Conservation (phyloP, 2,888 invertebrate species). For the Caenorhabditis sp. region DNA sequence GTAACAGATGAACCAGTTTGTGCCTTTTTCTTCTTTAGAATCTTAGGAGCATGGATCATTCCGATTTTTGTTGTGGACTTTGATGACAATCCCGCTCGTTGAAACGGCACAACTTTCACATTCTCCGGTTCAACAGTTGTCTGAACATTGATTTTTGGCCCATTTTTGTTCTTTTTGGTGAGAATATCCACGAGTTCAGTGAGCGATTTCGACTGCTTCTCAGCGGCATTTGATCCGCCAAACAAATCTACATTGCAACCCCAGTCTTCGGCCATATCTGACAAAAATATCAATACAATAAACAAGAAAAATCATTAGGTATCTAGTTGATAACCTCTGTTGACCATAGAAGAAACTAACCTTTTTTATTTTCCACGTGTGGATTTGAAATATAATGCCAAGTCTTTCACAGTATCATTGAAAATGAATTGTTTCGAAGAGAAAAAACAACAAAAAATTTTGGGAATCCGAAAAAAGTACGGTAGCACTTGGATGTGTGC, state of each 20-base stretch:
- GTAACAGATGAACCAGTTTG: slow-evolving; percentile 15
- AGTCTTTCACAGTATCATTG: slow-evolving; percentile 19
- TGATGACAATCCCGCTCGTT: slow-evolving; percentile 14
- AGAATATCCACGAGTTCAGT: slow-evolving; percentile 35
- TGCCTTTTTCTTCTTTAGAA: slow-evolving; percentile 54
- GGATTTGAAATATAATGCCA: slow-evolving; percentile 9
- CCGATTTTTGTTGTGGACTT: slow-evolving; percentile 14
- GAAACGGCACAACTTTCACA: slow-evolving; percentile 23
- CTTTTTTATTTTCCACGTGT: slow-evolving; percentile 8
- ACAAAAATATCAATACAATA: slow-evolving; percentile 9
- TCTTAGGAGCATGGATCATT: slow-evolving; percentile 49
- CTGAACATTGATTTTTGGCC: slow-evolving; percentile 3
- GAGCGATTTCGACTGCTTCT: slow-evolving; percentile 22
- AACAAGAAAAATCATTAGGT: too few species aligned
- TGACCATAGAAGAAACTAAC: neutral
- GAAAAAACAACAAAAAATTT: slow-evolving; percentile 18
- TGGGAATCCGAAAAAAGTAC: slow-evolving; percentile 23
- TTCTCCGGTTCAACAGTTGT: slow-evolving; percentile 24
- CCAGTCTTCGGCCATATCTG: slow-evolving; percentile 44
- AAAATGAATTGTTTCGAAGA: slow-evolving; percentile 20
- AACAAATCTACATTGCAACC: slow-evolving; percentile 42
- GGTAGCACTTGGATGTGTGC: slow-evolving; percentile 13
- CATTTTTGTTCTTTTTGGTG: slow-evolving; percentile 32
- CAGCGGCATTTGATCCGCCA: slow-evolving; percentile 18
- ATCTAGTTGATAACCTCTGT: too few species aligned